Evolutionary conservation across 1,140 invertebrate genomes (phyloP), one percentile per base, ranked within the genome.

Genomic region (Pseudomyrmex flavicornis): DNA sequence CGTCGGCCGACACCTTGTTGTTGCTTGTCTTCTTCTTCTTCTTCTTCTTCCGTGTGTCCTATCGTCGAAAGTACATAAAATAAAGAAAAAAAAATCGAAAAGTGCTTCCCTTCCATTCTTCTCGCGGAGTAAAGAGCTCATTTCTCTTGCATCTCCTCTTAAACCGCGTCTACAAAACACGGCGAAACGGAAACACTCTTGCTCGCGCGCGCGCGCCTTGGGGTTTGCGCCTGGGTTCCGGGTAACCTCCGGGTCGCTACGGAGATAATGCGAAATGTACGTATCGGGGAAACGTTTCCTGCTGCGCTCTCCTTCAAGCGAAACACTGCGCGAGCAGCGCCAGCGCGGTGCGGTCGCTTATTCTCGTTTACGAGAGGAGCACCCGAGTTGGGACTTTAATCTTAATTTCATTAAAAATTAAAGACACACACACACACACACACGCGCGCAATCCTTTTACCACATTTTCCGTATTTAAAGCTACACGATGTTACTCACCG

Each of bases 241-340:
- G 48, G 50, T 68, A 79, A 77, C 62, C 50, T 77, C 75, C 62
- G 75, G 35, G 50, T 20, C 50, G 50, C 75, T 58, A 56, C 75
- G 63, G 63, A 69, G 52, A 79, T 79, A 79, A 79, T 69, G 75
- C 75, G 75, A 79, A 79, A 79, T 79, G 63, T 79, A 69, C 75
- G 75, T 77, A 77, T 77, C 63, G 75, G 65, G 35, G 65, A 69
- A 69, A 69, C 52, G 74, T 46, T 48, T 79, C 26, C 63, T 22
- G 50, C 61, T 77, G 35, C 68, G 12, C 50, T 77, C 62, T 54
- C 62, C 62, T 54, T 66, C 35, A 22, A 77, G 50, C 56, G 54
- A 48, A 52, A 63, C 58, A 9, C 59, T 12, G 22, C 59, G 74
- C 74, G 74, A 26, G 12, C 35, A 77, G 59, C 59, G 68, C 17